Base-by-base conservation (phyloP, 92 coral and sea anemone species). In the Micromussa lordhowensis region DNA sequence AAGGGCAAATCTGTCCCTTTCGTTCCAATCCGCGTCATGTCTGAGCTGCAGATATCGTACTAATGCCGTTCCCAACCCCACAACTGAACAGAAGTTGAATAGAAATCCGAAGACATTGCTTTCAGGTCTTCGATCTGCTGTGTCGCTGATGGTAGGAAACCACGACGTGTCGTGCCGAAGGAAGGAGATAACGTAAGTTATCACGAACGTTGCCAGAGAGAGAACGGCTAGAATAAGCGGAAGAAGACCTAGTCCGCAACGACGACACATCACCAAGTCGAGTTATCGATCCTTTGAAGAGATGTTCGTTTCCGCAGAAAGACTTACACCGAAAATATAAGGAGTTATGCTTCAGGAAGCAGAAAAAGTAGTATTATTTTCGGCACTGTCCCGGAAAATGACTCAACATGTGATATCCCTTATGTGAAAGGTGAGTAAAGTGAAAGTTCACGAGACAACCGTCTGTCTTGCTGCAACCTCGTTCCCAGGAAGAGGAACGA, bases 1-100 rank as follows among this genome's bases (percentile, higher is more conserved):
- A 29, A 97, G 81, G 29, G 75, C 68, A 55, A 91, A 87, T n/a
- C 94, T 84, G 83, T 94, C 95, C n/a, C 82, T 95, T 40, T 94
- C 96, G 58, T 94, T 91, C 94, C 95, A 93, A 55, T 94, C 99
- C 0, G 94, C 98, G 80, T 97, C 99, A 30, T 95, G 98, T 77
- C 91, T 91, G 44, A 97, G 82, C 86, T 97, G 99, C 12, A 97
- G 87, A 68, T 84, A 96, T 13, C 99, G 83, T 22, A 97, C 94
- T 70, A 92, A 93, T 22, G 94, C 79, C 14, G 92, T 90, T 15
- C 94, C 36, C 68, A 94, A 26, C 26, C 90, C 90, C 48, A 97
- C 28, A 51, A 92, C 91, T 19, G 95, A 85, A 54, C 95, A 91
- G 10, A 97, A 77, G 66, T 97, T 94, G 78, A 96, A 92, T 24